Evolutionary conservation across 2,113 vertebrate genomes (phyloP).

Genomic region (Sinocyclocheilus grahami): DNA sequence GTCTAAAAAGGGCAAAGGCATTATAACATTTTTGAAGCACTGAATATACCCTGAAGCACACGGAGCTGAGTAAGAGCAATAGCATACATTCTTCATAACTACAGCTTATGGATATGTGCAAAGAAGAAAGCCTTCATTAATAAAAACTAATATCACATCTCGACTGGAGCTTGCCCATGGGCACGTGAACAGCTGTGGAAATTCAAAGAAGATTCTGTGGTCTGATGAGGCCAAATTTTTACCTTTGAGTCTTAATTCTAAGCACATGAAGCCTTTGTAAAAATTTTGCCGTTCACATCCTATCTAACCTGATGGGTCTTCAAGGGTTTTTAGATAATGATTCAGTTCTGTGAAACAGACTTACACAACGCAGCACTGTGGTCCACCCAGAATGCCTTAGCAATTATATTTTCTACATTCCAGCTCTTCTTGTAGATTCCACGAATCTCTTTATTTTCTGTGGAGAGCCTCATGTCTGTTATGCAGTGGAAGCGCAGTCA

Average conservation of each 20-base stretch:
- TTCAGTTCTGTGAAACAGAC: background rate
- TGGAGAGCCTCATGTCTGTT: background rate
- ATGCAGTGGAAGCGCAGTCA: background rate
- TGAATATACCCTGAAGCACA: conserved; percentile 13
- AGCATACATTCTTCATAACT: conserved; percentile 16
- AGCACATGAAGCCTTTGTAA: background rate
- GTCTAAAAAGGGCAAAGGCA: background rate
- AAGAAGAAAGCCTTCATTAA: background rate
- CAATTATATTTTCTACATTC: background rate
- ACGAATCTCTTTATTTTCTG: background rate
- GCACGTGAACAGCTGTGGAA: background rate
- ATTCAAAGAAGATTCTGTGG: background rate
- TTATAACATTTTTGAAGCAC: background rate
- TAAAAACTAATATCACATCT: conserved; percentile 31
- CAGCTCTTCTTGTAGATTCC: background rate
- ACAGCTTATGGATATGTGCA: background rate
- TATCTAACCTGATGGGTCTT: too few species aligned
- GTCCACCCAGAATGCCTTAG: too few species aligned
- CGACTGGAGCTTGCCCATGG: background rate
- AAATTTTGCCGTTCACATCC: too few species aligned
- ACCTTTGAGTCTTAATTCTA: background rate
- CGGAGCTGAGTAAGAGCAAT: background rate
- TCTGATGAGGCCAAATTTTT: background rate
- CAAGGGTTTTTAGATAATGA: too few species aligned
- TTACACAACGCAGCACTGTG: background rate